Conservation (phyloP, 2,113 vertebrate species). For the Excalfactoria chinensis region DNA sequence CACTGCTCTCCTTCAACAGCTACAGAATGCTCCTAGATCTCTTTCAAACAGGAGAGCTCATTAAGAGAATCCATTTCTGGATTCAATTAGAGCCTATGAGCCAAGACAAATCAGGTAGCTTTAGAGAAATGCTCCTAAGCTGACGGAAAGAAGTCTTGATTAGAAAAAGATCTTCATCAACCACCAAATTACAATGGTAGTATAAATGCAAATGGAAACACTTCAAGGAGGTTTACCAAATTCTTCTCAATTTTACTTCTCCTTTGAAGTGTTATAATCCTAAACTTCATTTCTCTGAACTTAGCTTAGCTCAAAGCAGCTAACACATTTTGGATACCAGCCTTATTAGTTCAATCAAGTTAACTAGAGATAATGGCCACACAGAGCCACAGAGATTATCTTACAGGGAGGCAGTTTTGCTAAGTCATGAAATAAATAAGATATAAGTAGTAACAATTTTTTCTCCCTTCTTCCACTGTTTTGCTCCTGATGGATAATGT, state of each 20-base stretch:
- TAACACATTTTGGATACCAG: not conserved
- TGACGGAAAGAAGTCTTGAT: not conserved
- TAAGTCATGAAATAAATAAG: not conserved
- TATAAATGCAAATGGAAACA: conserved; percentile 6
- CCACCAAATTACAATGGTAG: not conserved
- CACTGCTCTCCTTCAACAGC: not conserved
- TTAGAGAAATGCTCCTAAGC: not conserved
- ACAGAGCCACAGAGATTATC: not conserved
- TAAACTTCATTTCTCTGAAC: not conserved
- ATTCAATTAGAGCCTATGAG: conserved; percentile 22
- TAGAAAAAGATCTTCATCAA: conserved; percentile 2
- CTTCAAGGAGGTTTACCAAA: not conserved
- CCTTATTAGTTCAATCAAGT: not conserved
- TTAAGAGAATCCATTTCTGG: conserved; percentile 13
- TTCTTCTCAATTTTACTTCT: conserved; percentile 16
- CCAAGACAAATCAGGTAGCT: conserved; percentile 3
- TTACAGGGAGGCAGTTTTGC: not conserved
- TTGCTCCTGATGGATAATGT: not conserved
- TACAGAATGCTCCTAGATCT: conserved; percentile 2
- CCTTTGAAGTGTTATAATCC: not conserved
- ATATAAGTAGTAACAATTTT: not conserved
- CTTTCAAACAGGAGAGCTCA: conserved; percentile 31
- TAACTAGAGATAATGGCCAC: not conserved
- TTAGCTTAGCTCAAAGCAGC: conserved; percentile 3
- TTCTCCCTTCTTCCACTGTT: not conserved